Conservation (phyloP, 2,797 vertebrate species). For the Harpagifer antarcticus region DNA sequence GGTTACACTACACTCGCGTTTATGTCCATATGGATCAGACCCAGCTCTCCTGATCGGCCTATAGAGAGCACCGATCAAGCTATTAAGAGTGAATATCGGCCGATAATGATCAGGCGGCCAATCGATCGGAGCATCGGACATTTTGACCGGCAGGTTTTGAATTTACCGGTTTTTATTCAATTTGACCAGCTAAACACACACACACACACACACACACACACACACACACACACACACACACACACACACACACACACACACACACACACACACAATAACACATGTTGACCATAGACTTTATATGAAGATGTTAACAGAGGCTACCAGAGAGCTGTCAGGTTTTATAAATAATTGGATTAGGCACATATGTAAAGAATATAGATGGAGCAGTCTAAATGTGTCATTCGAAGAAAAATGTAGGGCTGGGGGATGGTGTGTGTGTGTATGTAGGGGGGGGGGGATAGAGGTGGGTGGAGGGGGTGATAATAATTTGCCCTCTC, state of each 20-base stretch:
- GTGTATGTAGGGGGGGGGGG: not conserved
- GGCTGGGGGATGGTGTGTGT: not conserved
- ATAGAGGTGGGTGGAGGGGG: not conserved
- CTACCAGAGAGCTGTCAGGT: constrained; percentile 17
- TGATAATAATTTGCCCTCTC: constrained; percentile 21
- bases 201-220: not conserved
- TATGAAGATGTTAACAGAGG: not conserved
- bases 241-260: not conserved
- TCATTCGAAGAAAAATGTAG: not conserved
- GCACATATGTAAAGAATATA: constrained; percentile 30
- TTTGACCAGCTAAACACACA: too few species aligned
- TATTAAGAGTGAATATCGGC: too few species aligned
- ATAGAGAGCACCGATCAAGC: too few species aligned
- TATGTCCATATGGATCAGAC: too few species aligned
- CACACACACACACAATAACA: not conserved
- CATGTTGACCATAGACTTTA: too few species aligned
- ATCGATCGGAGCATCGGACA: too few species aligned
- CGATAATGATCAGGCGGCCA: too few species aligned
- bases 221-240: not conserved
- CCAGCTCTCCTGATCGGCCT: too few species aligned
- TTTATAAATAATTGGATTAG: constrained; percentile 39
- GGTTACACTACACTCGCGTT: too few species aligned
- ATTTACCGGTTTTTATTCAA: too few species aligned
- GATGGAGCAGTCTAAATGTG: constrained; percentile 8
- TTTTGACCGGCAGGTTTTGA: too few species aligned